Evolutionary conservation across 2,888 invertebrate species (phyloP), one percentile per base, ranked within the genome.

Genomic region (Urechis unicinctus): DNA sequence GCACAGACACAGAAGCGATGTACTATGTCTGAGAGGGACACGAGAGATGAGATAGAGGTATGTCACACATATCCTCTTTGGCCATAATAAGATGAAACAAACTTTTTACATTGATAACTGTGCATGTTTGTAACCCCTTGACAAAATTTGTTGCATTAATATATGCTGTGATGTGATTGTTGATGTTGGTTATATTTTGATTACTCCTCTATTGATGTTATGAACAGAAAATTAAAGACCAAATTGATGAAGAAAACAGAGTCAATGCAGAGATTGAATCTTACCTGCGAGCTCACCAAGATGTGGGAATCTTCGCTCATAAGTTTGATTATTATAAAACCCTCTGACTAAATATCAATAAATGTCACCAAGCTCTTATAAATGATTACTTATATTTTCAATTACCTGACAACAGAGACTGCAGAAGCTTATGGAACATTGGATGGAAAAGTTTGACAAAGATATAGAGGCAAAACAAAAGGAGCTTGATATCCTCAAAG

Each of bases 371-470:
- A 36, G 17, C 36, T 36, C 17, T 36, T 9, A 13, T 9, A 17
- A 13, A 36, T 17, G 36, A 36, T 17, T 36, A 17, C 36, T 36
- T 36, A 17, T 36, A 13, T n/a, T 13, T 36, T 36, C 17, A 36
- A 36, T 36, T 36, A 36, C 17, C 36, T 36, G 17, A 6, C 1
- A 17, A 26, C 58, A 75, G 72, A 70, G 72, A 43, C 58, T 75
- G 46, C 70, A 70, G 52, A 67, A 70, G 61, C 73, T 76, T 55
- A 68, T 75, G 25, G 75, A 77, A 50, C 67, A 68, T 52, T 78
- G 78, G 78, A 73, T 73, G 66, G 72, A 75, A 52, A 77, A 74
- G 52, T 75, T 74, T 57, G 78, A 77, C 46, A 71, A 67, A 50
- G 77, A 77, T 61, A 73, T 75, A 17, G 76, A 75, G 44, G 67